These are phyloP conservation scores for Anisognathus igniventris DNA, from an alignment of 2,797 vertebrate genomes.

Conservation along the genomic window DNA sequence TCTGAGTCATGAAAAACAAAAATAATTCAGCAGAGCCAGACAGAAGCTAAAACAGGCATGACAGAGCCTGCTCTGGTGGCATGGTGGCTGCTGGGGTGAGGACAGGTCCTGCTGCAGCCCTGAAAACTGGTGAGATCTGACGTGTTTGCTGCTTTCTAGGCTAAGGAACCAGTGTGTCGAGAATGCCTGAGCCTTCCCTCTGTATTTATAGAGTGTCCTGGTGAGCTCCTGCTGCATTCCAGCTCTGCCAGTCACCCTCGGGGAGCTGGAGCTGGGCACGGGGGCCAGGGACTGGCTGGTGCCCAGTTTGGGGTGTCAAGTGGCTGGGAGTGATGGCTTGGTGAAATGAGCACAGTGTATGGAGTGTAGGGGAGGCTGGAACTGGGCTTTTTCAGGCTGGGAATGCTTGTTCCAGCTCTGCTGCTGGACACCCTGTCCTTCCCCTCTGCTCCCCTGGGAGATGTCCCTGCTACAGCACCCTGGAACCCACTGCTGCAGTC, in stretches of 20 bases:
- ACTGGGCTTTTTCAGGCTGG: neutral
- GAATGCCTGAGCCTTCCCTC: rapidly evolving
- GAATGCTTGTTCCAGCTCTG: rapidly evolving
- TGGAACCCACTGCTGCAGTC: neutral
- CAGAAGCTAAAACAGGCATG: neutral
- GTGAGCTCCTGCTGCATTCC: neutral
- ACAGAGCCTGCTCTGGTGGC: neutral
- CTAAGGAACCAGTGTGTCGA: neutral
- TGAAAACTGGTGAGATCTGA: neutral
- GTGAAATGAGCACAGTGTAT: rapidly evolving
- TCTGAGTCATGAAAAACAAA: slow-evolving; percentile 1
- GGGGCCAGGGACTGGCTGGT: neutral
- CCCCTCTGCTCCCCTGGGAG: neutral
- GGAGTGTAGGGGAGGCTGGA: rapidly evolving
- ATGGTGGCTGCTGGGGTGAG: neutral
- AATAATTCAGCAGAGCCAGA: neutral
- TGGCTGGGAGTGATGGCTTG: neutral
- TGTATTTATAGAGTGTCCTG: neutral
- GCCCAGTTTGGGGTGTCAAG: neutral
- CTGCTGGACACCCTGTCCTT: rapidly evolving
- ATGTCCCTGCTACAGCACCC: rapidly evolving
- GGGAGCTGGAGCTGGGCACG: neutral
- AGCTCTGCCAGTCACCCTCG: neutral
- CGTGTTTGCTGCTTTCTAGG: neutral
- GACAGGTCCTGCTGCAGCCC: neutral